Evolutionary conservation across 92 coral and sea anemone species (phyloP).

Genomic region (Zoanthus sansibaricus): DNA sequence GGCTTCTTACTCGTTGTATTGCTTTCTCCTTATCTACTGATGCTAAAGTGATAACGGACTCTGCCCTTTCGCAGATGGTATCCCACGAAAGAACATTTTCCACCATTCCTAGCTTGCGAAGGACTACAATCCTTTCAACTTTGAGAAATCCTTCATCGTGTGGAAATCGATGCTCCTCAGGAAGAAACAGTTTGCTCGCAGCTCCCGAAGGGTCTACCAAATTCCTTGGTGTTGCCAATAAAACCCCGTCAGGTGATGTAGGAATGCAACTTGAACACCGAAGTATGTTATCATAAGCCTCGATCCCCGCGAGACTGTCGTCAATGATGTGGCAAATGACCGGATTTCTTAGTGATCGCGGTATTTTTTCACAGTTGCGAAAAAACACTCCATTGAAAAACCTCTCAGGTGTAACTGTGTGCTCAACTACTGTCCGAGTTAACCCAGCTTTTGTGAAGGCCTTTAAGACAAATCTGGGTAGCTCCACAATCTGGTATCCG

Average conservation of each 20-base stretch:
- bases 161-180: slow-evolving; percentile 91
- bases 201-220: slow-evolving; percentile 88
- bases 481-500: slow-evolving; percentile 81
- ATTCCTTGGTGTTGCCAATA: slow-evolving; percentile 70
- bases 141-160: slow-evolving; percentile 69
- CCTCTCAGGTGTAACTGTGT: slow-evolving; percentile 72
- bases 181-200: slow-evolving; percentile 73
- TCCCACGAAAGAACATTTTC: slow-evolving; percentile 81
- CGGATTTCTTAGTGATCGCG: slow-evolving; percentile 70
- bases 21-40: slow-evolving; percentile 63
- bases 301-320: slow-evolving; percentile 70
- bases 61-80: slow-evolving; percentile 88
- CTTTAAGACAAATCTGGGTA: slow-evolving; percentile 64
- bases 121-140: slow-evolving; percentile 77
- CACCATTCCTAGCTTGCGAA: slow-evolving; percentile 93
- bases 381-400: slow-evolving; percentile 79
- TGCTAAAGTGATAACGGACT: slow-evolving; percentile 69
- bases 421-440: slow-evolving; percentile 53
- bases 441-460: slow-evolving; percentile 73
- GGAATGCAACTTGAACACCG: slow-evolving; percentile 77
- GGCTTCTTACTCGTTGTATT: slow-evolving; percentile 64
- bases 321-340: slow-evolving; percentile 83
- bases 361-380: slow-evolving; percentile 65
- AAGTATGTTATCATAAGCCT: slow-evolving; percentile 58
- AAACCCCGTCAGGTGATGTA: slow-evolving; percentile 75